phyloP scores from a whole-genome alignment of 2,113 vertebrate species.

The Phylloscopus trochilus region DNA sequence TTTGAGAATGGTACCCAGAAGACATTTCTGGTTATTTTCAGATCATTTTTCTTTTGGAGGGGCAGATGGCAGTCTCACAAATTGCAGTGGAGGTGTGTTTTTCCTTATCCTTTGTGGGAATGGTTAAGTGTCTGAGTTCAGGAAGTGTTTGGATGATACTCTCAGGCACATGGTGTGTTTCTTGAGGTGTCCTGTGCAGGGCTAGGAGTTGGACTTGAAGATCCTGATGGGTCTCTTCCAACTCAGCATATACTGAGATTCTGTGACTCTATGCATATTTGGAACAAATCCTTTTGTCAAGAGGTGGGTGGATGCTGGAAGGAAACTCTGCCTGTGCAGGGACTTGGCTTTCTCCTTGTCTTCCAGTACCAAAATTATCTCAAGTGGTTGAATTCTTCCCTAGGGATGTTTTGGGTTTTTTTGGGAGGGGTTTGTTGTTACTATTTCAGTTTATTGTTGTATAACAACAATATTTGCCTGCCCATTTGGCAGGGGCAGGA shows the following conservation, averaged over 20 bases:
- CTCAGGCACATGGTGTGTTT: neutral
- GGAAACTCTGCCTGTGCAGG: neutral
- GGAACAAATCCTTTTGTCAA: neutral
- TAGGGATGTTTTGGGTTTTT: neutral
- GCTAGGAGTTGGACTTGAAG: neutral
- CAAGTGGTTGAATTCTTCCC: neutral
- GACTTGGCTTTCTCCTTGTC: neutral
- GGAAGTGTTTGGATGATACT: neutral
- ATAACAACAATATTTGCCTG: too few relatives aligned
- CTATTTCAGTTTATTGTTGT: neutral
- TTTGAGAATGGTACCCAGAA: neutral
- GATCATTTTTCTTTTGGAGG: neutral
- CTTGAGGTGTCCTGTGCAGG: neutral
- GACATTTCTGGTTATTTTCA: neutral
- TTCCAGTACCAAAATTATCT: neutral
- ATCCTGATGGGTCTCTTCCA: neutral
- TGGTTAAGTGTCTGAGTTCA: neutral
- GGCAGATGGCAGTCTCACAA: neutral
- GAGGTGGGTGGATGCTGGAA: neutral
- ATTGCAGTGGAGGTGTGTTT: neutral
- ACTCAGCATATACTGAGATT: neutral
- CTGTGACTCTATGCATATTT: neutral
- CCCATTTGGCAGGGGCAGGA: neutral
- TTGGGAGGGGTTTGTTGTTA: accelerated
- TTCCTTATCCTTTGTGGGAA: neutral